A percentile compares a stretch with the other conserved stretches of the same genome.
These are phyloP conservation scores for Drosophila planitibia DNA, from an alignment of 2,888 invertebrate species.

Conservation along the genomic window DNA sequence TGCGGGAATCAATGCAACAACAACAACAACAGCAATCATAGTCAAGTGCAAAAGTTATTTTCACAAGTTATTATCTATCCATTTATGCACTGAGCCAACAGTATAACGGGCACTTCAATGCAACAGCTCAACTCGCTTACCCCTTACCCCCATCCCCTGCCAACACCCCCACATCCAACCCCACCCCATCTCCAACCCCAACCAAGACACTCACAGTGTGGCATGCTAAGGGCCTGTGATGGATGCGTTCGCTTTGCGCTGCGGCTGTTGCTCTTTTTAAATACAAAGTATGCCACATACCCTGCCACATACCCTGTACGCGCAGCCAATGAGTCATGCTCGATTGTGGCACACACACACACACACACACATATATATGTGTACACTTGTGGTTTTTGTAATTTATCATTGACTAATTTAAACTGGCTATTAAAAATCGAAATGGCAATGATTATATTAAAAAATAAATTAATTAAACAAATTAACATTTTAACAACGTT, in stretches of 20 bases:
- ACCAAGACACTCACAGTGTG: conserved; percentile 26
- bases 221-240: conserved; percentile 54
- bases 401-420: background rate
- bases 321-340: background rate
- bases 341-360: background rate
- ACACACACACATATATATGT: background rate
- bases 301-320: conserved; percentile 7
- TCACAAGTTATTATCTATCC: conserved; percentile 79
- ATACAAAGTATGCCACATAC: conserved; percentile 21
- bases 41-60: conserved; percentile 80
- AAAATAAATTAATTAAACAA: background rate
- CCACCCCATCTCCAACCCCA: conserved; percentile 4
- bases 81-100: conserved; percentile 74
- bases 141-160: background rate
- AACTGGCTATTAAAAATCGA: background rate
- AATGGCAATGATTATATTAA: background rate
- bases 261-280: conserved; percentile 60
- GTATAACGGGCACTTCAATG: conserved; percentile 52
- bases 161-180: background rate
- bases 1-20: conserved; percentile 40
- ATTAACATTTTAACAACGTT: background rate
- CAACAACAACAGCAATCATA: conserved; percentile 21
- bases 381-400: background rate
- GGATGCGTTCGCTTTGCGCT: conserved; percentile 51
- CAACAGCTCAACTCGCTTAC: conserved; percentile 48